Evolutionary conservation across 1,140 invertebrate species (phyloP), one percentile per base, ranked within the genome.

Genomic region (Scaptodrosophila lebanonensis): DNA sequence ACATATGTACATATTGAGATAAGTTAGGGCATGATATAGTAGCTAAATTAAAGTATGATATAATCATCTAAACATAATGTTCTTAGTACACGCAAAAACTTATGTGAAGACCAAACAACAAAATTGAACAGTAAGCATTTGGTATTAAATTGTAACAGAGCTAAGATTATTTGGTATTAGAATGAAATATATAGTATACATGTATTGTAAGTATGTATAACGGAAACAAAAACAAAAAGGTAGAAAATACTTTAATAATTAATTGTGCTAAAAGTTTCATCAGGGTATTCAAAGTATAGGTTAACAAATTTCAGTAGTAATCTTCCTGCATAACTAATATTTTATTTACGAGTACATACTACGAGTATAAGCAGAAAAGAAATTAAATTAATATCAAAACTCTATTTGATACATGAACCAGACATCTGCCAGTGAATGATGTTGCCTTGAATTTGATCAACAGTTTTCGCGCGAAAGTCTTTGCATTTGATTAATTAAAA

Each of bases 11-110:
- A n/a, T n/a, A n/a, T n/a, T n/a, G n/a, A n/a, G n/a, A n/a, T n/a
- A n/a, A n/a, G 64, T 79, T 68, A 56, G 51, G 43, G 72, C 72
- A 77, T 77, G 79, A 72, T 79, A 79, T 64, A 72, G 51, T 51
- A 58, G 56, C 35, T 35, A 35, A n/a, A n/a, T n/a, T 59, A 66
- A 69, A 60, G 3, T 25, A 25, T 25, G 22, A 25, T 39, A 22
- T 36, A 45, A 30, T 39, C 35, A 20, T 17, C 6, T 50, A 44
- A 13, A n/a, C 33, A 3, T 36, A 58, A 8, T 32, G 56, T 43
- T 18, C 29, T 15, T 33, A 49, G 27, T 47, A 42, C 51, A n/a
- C n/a, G 22, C 8, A 4, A 25, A 25, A 25, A 25, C 22, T 25
- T 25, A 4, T 25, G 22, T 25, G 22, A 4, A 25, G 22, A 25